Conservation (phyloP, 2,797 vertebrate genomes). For the Xenopus petersii region DNA sequence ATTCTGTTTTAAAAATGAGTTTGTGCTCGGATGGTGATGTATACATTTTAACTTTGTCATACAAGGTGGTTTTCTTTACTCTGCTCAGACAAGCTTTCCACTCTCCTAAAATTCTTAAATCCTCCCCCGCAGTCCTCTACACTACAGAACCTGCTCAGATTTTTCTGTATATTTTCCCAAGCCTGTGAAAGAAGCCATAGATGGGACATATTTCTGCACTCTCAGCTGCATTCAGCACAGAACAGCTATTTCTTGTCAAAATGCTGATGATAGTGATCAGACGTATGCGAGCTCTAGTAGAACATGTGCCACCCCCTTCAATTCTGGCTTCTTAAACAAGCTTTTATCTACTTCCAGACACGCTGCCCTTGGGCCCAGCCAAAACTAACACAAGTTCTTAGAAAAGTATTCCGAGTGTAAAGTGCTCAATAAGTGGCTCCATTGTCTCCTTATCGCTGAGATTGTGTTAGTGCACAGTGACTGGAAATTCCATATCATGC, state of each 20-base stretch:
- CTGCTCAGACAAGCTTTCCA: too few species aligned
- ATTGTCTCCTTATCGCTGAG: slow-evolving; percentile 1
- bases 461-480: background rate
- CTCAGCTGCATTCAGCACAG: background rate
- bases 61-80: too few species aligned
- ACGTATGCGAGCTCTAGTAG: background rate
- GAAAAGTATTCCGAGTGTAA: background rate
- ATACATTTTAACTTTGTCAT: too few species aligned
- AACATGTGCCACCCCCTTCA: background rate
- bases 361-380: background rate
- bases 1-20: too few species aligned
- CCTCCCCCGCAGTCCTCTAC: too few species aligned
- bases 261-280: slow-evolving; percentile 2
- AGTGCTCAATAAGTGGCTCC: background rate
- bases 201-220: background rate
- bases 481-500: background rate
- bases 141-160: too few species aligned
- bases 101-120: too few species aligned
- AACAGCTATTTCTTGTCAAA: background rate
- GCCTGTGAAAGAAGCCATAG: background rate
- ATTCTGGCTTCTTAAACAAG: background rate
- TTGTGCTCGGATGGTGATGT: too few species aligned
- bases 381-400: slow-evolving; percentile 2
- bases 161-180: background rate
- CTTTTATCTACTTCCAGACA: slow-evolving; percentile 11